Conservation (phyloP, 2,113 vertebrate species). For the Python bivittatus region DNA sequence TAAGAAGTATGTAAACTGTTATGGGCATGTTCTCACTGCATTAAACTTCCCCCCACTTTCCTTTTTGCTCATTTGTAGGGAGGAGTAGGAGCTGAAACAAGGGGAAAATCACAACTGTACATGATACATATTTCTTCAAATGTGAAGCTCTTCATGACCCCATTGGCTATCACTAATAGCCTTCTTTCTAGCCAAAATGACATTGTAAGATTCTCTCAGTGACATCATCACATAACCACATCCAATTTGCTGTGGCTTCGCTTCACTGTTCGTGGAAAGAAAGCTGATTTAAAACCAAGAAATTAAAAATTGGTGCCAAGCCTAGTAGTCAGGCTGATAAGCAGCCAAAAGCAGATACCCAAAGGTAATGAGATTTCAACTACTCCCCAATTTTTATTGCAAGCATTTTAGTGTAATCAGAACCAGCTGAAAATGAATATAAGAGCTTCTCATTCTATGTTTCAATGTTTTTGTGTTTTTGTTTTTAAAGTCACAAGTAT, state of each 20-base stretch:
- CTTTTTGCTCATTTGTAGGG: neutral
- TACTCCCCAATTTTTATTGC: neutral
- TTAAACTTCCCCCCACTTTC: neutral
- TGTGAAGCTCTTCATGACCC: neutral
- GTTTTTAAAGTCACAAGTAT: neutral
- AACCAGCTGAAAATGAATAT: neutral
- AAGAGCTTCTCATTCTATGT: neutral
- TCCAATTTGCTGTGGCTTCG: neutral
- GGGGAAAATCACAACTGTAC: neutral
- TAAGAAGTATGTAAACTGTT: neutral
- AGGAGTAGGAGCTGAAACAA: neutral
- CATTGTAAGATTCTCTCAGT: neutral
- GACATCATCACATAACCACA: neutral
- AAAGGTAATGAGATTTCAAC: neutral
- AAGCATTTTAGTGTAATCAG: neutral
- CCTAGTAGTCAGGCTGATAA: neutral
- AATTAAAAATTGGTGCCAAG: neutral
- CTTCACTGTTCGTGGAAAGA: neutral
- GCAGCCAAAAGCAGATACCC: neutral
- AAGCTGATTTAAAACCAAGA: neutral
- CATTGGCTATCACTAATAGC: neutral
- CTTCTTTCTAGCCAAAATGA: neutral
- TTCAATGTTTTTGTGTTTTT: neutral
- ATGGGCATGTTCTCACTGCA: neutral
- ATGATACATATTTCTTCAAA: neutral